A percentile compares a stretch with the other conserved stretches of the same genome.
Evolutionary conservation across 2,113 vertebrate species (phyloP).

Genomic region (Abramis brama): DNA sequence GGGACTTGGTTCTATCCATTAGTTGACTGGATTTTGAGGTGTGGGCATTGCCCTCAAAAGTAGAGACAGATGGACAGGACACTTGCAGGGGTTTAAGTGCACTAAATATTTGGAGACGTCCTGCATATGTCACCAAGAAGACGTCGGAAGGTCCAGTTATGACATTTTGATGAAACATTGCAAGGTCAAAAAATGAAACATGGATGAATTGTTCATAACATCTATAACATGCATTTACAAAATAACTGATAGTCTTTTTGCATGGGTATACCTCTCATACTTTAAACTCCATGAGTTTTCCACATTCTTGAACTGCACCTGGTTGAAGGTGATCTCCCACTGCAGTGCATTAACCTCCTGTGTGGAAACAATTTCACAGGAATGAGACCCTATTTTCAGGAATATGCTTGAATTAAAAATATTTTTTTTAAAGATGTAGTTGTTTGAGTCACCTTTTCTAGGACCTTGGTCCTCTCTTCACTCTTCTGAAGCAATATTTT

Average conservation of each 20-base stretch:
- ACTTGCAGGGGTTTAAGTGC: too few species aligned
- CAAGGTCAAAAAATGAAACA: not conserved
- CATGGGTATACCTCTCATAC: constrained; percentile 78
- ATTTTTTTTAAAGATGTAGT: not conserved
- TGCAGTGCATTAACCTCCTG: constrained; percentile 91
- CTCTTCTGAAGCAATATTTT: constrained; percentile 87
- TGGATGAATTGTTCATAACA: not conserved
- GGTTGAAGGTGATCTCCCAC: constrained; percentile 92
- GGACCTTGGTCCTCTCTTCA: constrained; percentile 81
- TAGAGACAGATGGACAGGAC: too few species aligned
- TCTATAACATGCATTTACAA: too few species aligned
- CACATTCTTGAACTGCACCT: constrained; percentile 85
- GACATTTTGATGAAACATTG: not conserved
- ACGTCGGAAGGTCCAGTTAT: too few species aligned
- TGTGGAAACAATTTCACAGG: constrained; percentile 55
- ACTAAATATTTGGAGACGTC: too few species aligned
- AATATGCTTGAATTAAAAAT: not conserved
- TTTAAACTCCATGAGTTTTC: constrained; percentile 86
- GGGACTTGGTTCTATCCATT: too few species aligned
- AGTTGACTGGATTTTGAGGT: too few species aligned
- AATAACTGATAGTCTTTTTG: not conserved
- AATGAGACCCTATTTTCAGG: too few species aligned
- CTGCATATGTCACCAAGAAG: too few species aligned
- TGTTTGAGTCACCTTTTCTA: constrained; percentile 84
- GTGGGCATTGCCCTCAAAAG: too few species aligned